Evolutionary conservation across 2,797 vertebrate genomes (phyloP), one percentile per base, ranked within the genome.

Genomic region (Macropodus opercularis): DNA sequence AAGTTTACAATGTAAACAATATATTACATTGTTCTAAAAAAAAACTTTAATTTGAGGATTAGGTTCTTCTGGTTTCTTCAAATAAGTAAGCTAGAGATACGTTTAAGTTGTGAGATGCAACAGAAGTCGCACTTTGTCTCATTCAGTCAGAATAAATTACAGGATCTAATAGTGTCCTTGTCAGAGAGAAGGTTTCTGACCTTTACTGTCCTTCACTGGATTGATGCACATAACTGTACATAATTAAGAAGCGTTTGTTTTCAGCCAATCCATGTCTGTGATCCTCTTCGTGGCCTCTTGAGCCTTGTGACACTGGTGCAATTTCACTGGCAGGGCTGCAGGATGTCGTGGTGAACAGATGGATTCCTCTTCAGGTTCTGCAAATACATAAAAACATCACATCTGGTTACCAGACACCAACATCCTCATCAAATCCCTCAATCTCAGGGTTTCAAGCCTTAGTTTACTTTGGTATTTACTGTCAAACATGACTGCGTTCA

Each of bases 351-450:
- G 44, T 66, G 56, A 9, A 79, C 72, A 0, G 80, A 73, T 0
- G 86, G 73, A 18, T 69, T 83, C 35, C 77, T 84, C 69, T 80
- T 93, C 87, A 93, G 57, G 84, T 92, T 90, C 93, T 93, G 87
- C 22, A 57, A 59, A 50, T 27, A 79, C 48, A 26, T 63, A 36
- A 26, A n/a, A n/a, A n/a, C 12, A 1, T 21, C 13, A 41, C 7
- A 46, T 29, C 8, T n/a, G 2, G 14, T 17, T 50, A 35, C 11
- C 8, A 56, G 15, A 11, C 14, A 13, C 11, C 31, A 34, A 31
- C 6, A 26, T 26, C 4, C 24, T 15, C 12, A 9, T n/a, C n/a
- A n/a, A 72, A 84, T 65, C 77, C 44, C 11, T 48, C 4, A 80
- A 77, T 15, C 48, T 39, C 64, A 3, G 2, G 39, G 42, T 55